These are phyloP conservation scores for Sitta carolinensis DNA, from an alignment of 2,797 vertebrate species.

Conservation along the genomic window DNA sequence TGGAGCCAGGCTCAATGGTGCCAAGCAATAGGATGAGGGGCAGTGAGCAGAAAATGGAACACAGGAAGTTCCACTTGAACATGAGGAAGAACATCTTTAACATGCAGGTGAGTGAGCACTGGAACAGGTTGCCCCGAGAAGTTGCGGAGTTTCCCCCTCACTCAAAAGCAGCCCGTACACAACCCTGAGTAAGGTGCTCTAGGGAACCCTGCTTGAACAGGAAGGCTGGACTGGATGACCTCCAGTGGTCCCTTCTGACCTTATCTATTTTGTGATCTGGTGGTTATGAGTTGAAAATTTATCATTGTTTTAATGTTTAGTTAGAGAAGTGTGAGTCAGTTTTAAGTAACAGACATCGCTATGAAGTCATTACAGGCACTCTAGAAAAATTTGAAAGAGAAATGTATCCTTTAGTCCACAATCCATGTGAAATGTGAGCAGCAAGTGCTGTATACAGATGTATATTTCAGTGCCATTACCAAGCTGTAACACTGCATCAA, in stretches of 20 bases:
- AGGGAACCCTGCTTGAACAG: background rate
- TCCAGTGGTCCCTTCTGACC: background rate
- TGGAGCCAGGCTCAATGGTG: background rate
- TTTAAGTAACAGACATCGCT: background rate
- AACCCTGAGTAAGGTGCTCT: background rate
- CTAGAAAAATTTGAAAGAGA: conserved; percentile 2
- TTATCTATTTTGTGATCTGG: background rate
- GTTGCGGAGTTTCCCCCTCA: background rate
- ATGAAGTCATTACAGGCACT: background rate
- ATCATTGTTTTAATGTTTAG: background rate
- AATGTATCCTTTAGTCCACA: background rate
- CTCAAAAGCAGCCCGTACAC: background rate
- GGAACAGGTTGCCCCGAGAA: background rate
- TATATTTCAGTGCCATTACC: background rate
- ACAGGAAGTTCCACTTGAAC: background rate
- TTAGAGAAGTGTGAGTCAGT: background rate
- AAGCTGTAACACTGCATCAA: background rate
- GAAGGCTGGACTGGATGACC: background rate
- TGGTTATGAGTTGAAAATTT: background rate
- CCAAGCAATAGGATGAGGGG: background rate
- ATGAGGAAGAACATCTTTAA: background rate
- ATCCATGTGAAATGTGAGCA: conserved; percentile 2
- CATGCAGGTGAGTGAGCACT: background rate
- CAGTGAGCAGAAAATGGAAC: background rate
- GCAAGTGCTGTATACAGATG: conserved; percentile 3